These are phyloP conservation scores for Lochmaea crataegi DNA, from an alignment of 2,888 invertebrate genomes.

Conservation along the genomic window DNA sequence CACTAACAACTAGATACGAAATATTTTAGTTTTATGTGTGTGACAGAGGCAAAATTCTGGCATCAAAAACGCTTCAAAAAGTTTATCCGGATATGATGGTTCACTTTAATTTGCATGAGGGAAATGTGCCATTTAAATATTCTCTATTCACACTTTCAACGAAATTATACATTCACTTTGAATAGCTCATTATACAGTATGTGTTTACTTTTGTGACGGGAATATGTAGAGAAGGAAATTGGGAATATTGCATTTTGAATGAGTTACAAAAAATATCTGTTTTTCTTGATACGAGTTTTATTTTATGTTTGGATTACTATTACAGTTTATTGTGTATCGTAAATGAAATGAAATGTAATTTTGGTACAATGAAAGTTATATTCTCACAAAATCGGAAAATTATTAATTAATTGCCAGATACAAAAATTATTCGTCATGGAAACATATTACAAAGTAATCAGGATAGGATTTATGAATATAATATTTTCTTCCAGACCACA, in stretches of 20 bases:
- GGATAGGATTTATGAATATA: too few relatives aligned
- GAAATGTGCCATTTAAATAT: slow-evolving; percentile 11
- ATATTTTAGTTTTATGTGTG: slow-evolving; percentile 1
- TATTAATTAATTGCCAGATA: too few relatives aligned
- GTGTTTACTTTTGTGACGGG: background rate
- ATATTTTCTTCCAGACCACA: too few relatives aligned
- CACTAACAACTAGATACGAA: background rate
- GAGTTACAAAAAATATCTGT: background rate
- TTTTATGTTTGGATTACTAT: background rate
- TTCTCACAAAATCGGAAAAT: too few relatives aligned
- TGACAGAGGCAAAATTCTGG: background rate
- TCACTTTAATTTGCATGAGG: slow-evolving; percentile 19
- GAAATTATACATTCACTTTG: slow-evolving; percentile 12
- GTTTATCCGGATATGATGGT: slow-evolving; percentile 15
- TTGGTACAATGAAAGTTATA: too few relatives aligned
- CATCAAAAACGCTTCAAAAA: slow-evolving; percentile 11
- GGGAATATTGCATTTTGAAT: background rate
- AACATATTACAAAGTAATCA: too few relatives aligned
- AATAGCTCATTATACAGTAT: slow-evolving; percentile 12
- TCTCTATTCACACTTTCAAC: slow-evolving; percentile 18
- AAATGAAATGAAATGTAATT: too few relatives aligned
- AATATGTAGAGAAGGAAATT: background rate
- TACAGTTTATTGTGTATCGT: too few relatives aligned
- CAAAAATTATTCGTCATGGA: too few relatives aligned
- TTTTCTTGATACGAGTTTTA: background rate